Base-by-base conservation (phyloP, 1,140 invertebrate genomes). In the Copidosoma floridanum region DNA sequence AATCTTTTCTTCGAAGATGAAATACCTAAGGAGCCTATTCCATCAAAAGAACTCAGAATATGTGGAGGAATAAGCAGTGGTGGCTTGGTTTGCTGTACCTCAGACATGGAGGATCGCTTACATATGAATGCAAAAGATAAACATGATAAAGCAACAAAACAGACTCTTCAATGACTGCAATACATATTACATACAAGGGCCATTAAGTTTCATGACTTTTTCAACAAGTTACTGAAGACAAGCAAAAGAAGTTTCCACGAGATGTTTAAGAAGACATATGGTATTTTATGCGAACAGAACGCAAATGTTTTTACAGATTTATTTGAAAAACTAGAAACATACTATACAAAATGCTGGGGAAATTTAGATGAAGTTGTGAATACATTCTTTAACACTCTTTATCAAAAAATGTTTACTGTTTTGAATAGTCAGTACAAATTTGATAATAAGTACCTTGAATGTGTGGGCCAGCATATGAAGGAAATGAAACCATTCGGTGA, bases 341-440 rank as follows among this genome's bases (percentile, higher is more conserved):
- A 98, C 75, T 97, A 96, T 81, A 82, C 84, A 2, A 87, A 86
- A 61, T 94, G 94, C 16, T 75, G 72, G 51, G 79, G 79, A 43
- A 77, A 95, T 73, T 85, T 98, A 11, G 85, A 89, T 32, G 87
- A 89, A 16, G 89, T 91, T 18, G 89, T 98, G 88, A 91, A 98
- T 66, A 86, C 86, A 56, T 99, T 99, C 82, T 99, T 98, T 82
- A 88, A 86, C 50, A 90, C 88, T 4, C 85, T 98, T 0, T 95
- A 98, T 73, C 90, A 95, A 77, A 94, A 93, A 74, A 98, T 99
- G 94, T 98, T 98, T 79, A 90, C 87, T 0, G 93, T 98, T 23
- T 81, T 98, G 59, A 98, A 98, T 78, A 84, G 87, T 4, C 93
- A 95, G 73, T 96, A 97, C 72, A 82, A 82, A 41, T 95, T 97